Evolutionary conservation across 2,113 vertebrate species (phyloP), one percentile per base, ranked within the genome.

Genomic region (Benitochromis conjunctus): DNA sequence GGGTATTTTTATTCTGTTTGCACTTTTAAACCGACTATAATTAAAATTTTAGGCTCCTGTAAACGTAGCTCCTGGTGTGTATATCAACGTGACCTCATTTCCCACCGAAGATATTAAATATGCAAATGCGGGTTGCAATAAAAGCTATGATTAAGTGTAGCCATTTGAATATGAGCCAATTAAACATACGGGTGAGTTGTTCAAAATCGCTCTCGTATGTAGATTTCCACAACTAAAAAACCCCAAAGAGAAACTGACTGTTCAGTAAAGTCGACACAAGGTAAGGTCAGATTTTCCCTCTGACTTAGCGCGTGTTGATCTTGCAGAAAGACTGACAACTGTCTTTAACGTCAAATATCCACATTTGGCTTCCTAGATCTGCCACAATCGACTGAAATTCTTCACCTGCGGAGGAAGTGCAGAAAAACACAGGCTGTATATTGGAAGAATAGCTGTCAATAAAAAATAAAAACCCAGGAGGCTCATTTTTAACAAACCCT

Each of bases 401-500:
- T 66, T 82, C 21, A 80, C 69, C 82, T 53, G 19, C 14, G 19
- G 36, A 92, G 77, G 53, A 82, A 81, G 77, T 21, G 54, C 10
- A 80, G 60, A 89, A 81, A 85, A 83, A 83, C 46, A 79, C 21
- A 83, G 86, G 76, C 14, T 10, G 66, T 46, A 48, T 46, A 46
- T 18, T 2, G 38, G 21, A 46, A 71, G 13, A 71, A 46, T 46
- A 46, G 41, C 66, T 71, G 66, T 26, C 66, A 26, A 46, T 6
- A 69, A 46, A 43, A 64, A 43, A 51, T 86, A 83, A 14, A 64
- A 64, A 8, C 6, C 19, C 69, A 62, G 29, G 8, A 55, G 10
- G 9, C 54, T 82, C 2, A 10, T 86, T 82, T 93, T 84, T 90
- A 81, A 87, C 60, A 81, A 91, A 91, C 46, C 38, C 54, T 13